phyloP scores from a whole-genome alignment of 2,113 vertebrate species.

The Indicator indicator region DNA sequence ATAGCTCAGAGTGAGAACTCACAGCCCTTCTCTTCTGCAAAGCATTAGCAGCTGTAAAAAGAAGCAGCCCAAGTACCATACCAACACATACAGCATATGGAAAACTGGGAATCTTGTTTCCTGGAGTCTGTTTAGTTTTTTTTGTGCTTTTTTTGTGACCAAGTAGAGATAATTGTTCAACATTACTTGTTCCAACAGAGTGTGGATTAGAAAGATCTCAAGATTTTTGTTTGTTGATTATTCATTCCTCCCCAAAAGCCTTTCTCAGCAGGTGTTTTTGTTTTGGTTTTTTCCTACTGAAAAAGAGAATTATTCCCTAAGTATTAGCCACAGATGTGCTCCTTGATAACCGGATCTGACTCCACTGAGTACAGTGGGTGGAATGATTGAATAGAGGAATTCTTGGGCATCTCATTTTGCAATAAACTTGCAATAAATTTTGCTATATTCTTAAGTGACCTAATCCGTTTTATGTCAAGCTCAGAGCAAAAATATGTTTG shows the following conservation, averaged over 20 bases:
- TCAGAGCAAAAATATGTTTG: constrained; percentile 11
- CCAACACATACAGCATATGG: neutral
- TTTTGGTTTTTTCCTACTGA: neutral
- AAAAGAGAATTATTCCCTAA: neutral
- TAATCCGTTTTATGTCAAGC: neutral
- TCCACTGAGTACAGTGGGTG: neutral
- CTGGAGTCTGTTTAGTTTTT: constrained; percentile 12
- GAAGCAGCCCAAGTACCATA: neutral
- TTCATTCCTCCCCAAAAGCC: neutral
- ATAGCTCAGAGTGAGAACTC: constrained; percentile 1
- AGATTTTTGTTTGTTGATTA: neutral
- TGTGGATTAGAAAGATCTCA: neutral
- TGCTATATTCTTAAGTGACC: neutral
- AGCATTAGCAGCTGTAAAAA: constrained; percentile 17
- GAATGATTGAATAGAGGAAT: neutral
- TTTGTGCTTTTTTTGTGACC: constrained; percentile 8
- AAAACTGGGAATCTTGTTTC: neutral
- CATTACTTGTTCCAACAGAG: neutral
- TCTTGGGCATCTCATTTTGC: constrained; percentile 10
- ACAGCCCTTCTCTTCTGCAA: constrained; percentile 14
- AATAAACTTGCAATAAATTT: neutral
- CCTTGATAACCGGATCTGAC: neutral
- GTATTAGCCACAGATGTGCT: constrained; percentile 1
- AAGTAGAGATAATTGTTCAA: neutral
- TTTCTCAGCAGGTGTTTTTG: neutral